Conservation (phyloP, 2,888 invertebrate species). For the Noctuana brunneofusca region DNA sequence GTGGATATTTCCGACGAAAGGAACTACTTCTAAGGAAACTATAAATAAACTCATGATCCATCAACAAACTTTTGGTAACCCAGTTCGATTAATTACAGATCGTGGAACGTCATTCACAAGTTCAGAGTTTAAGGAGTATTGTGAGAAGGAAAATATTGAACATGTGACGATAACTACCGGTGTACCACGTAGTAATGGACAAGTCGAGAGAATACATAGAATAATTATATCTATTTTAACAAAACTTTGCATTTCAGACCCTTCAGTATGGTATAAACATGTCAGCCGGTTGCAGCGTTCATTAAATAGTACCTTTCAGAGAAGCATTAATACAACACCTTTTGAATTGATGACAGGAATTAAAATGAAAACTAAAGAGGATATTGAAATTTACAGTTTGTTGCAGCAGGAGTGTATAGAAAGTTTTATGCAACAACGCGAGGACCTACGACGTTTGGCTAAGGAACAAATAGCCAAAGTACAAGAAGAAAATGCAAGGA, state of each 20-base stretch:
- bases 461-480: background rate
- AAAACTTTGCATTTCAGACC: background rate
- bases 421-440: background rate
- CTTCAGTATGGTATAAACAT: background rate
- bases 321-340: background rate
- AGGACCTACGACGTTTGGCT: background rate
- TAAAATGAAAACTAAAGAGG: background rate
- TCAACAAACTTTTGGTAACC: background rate
- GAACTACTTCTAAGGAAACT: background rate
- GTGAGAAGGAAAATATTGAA: background rate
- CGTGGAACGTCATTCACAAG: background rate
- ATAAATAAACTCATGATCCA: background rate
- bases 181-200: background rate
- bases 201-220: background rate
- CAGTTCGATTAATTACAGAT: background rate
- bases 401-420: background rate
- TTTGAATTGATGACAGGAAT: background rate
- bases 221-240: background rate
- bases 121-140: background rate
- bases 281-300: background rate
- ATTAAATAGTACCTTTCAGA: background rate
- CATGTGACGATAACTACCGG: background rate
- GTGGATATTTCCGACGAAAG: background rate
- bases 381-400: background rate
- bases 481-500: background rate